Evolutionary conservation across 2,888 invertebrate genomes (phyloP).

Genomic region (Phlogophora meticulosa): DNA sequence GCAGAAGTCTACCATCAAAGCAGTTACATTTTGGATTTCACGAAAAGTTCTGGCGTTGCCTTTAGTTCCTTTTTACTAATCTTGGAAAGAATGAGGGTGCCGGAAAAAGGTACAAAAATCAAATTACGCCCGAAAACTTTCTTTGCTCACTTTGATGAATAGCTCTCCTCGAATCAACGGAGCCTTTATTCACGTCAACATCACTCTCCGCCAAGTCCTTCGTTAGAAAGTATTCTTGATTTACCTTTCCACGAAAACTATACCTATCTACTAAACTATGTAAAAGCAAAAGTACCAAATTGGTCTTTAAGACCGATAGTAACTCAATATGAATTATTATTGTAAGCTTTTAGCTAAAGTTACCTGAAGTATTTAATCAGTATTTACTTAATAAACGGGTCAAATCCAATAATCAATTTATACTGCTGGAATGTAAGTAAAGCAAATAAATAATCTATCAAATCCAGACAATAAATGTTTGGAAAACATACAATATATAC

Average conservation of each 20-base stretch:
- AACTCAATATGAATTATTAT: background rate
- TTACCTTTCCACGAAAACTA: slow-evolving; percentile 10
- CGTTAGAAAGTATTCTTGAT: slow-evolving; percentile 21
- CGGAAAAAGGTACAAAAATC: slow-evolving; percentile 34
- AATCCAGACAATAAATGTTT: slow-evolving; percentile 3
- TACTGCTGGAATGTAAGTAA: background rate
- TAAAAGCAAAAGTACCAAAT: too few relatives aligned
- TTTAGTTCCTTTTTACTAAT: slow-evolving; percentile 7
- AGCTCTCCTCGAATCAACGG: slow-evolving; percentile 14
- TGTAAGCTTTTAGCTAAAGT: background rate
- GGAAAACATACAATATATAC: slow-evolving; percentile 14
- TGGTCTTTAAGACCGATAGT: background rate
- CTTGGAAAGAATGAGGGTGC: slow-evolving; percentile 13
- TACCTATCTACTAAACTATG: background rate
- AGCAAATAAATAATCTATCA: slow-evolving; percentile 12
- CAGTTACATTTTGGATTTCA: background rate
- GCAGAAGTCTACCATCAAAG: slow-evolving; percentile 3
- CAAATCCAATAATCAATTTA: slow-evolving; percentile 4
- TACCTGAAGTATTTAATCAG: background rate
- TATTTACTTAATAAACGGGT: background rate
- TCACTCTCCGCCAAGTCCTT: slow-evolving; percentile 14
- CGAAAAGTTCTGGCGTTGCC: background rate
- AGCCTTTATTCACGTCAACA: slow-evolving; percentile 26
- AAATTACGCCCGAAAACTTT: slow-evolving; percentile 34
- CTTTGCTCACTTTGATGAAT: slow-evolving; percentile 34